Conservation (phyloP, 2,888 invertebrate species). For the Diarsia dahlii region DNA sequence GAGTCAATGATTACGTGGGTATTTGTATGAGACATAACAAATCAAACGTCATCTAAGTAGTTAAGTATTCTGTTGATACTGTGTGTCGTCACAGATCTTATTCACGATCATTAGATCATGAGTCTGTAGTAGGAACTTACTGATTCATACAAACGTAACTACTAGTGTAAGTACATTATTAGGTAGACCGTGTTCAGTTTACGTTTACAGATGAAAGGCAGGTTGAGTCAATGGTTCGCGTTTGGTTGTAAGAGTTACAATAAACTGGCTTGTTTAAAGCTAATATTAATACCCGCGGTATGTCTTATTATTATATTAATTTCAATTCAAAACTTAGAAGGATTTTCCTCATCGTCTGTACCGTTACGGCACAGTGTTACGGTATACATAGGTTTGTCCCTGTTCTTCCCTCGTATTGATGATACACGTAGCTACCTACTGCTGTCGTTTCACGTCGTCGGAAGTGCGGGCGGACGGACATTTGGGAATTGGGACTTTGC, state of each 20-base stretch:
- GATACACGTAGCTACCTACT: neutral
- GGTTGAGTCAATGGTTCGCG: conserved; percentile 5
- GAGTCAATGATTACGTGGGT: conserved; percentile 45
- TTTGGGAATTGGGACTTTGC: neutral
- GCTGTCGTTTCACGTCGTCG: neutral
- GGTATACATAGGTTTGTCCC: neutral
- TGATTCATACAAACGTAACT: conserved; percentile 65
- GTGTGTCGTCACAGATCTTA: conserved; percentile 75
- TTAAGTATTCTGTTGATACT: conserved; percentile 36
- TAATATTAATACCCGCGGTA: too few species aligned
- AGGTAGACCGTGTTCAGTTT: neutral
- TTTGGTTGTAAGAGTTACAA: conserved; percentile 15
- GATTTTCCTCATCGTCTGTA: neutral
- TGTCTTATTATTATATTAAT: too few species aligned
- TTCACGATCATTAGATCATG: conserved; percentile 77
- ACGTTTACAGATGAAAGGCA: conserved; percentile 5
- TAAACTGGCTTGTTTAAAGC: conserved; percentile 20
- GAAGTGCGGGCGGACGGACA: neutral
- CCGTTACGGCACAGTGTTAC: too few species aligned
- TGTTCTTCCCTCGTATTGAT: neutral
- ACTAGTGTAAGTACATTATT: neutral
- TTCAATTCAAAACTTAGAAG: too few species aligned
- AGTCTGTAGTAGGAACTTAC: conserved; percentile 52
- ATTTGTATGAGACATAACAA: conserved; percentile 22
- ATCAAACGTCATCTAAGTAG: conserved; percentile 54